These are phyloP conservation scores for Desoria tigrina DNA, from an alignment of 2,888 invertebrate genomes.

Conservation along the genomic window DNA sequence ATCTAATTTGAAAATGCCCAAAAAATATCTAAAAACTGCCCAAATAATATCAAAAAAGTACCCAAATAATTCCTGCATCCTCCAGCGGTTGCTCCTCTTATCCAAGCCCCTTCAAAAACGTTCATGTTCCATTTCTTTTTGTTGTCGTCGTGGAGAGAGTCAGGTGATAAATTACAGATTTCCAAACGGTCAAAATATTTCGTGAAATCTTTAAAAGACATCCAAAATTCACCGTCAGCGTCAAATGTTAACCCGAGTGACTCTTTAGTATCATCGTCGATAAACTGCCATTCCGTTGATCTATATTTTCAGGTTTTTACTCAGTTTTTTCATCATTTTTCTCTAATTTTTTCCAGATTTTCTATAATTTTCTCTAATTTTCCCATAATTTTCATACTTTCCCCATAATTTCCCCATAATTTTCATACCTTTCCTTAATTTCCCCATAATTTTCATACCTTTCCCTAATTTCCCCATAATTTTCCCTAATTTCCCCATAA, in stretches of 20 bases:
- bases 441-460: no score
- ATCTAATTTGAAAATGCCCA: no score
- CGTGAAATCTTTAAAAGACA: slow-evolving; percentile 60
- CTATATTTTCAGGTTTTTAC: slow-evolving; percentile 54
- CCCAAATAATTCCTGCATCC: slow-evolving; percentile 83
- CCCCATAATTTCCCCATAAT: no score
- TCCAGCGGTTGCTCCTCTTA: slow-evolving; percentile 83
- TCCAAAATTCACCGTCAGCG: slow-evolving; percentile 68
- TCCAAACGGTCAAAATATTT: slow-evolving; percentile 61
- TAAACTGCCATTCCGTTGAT: slow-evolving; percentile 60
- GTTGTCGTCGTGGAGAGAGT: slow-evolving; percentile 63
- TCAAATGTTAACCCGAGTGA: slow-evolving; percentile 60
- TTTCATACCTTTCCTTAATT: no score
- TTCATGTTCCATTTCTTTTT: slow-evolving; percentile 92
- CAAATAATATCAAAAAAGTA: background rate
- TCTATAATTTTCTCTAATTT: no score
- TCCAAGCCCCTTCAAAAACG: slow-evolving; percentile 92
- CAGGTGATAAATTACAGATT: slow-evolving; percentile 64
- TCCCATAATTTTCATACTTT: no score
- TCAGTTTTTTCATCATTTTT: no score
- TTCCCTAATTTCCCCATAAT: no score
- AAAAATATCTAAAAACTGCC: slow-evolving; percentile 37
- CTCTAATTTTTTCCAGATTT: no score
- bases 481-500: no score
- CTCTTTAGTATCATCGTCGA: slow-evolving; percentile 59